These are phyloP conservation scores for Benitochromis conjunctus DNA, from an alignment of 2,113 vertebrate genomes.

Conservation along the genomic window DNA sequence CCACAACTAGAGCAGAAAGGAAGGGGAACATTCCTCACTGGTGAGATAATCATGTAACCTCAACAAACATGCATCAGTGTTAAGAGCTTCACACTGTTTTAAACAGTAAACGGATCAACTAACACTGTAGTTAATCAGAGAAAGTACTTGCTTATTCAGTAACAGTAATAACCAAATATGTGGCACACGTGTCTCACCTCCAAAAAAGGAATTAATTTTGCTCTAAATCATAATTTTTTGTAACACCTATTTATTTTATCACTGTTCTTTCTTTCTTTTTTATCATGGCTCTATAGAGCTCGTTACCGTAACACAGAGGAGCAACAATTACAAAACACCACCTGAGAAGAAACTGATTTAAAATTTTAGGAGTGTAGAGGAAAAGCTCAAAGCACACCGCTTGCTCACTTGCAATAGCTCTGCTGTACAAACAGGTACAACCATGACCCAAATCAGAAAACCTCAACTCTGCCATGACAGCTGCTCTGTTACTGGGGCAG, in stretches of 20 bases:
- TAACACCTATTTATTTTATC: neutral
- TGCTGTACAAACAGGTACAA: neutral
- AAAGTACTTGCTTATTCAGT: neutral
- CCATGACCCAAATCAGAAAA: neutral
- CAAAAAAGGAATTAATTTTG: neutral
- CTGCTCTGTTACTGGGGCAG: neutral
- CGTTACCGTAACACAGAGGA: neutral
- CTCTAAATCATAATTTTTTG: neutral
- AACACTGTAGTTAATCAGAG: neutral
- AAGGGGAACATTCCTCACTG: neutral
- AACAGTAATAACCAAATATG: neutral
- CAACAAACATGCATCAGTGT: neutral
- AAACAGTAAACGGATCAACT: neutral
- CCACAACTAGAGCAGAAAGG: neutral
- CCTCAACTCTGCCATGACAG: neutral
- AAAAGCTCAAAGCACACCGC: neutral
- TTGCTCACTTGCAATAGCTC: neutral
- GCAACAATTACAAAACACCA: neutral
- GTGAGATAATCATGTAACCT: constrained; percentile 7
- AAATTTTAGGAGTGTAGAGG: neutral
- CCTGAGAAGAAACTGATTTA: neutral
- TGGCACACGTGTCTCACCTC: neutral
- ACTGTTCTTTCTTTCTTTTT: neutral
- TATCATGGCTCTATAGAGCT: neutral
- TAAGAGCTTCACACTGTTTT: neutral